A percentile compares a stretch with the other conserved stretches of the same genome.
Conservation (phyloP, 2,888 invertebrate species). For the Noctua comes region DNA sequence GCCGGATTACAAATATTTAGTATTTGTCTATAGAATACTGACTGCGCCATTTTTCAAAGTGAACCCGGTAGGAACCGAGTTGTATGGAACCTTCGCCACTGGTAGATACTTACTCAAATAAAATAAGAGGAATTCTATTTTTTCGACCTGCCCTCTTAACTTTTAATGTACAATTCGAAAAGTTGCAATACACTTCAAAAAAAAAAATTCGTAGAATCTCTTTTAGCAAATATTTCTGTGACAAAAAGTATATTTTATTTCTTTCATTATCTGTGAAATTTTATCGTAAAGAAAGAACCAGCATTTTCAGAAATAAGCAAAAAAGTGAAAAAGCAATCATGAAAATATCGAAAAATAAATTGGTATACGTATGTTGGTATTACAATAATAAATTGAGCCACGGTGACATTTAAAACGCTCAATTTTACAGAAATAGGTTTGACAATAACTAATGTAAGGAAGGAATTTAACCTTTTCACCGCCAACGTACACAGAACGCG, state of each 20-base stretch:
- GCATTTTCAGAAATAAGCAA: background rate
- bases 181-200: background rate
- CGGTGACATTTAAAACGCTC: slow-evolving; percentile 44
- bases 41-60: too few relatives aligned
- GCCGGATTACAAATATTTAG: too few relatives aligned
- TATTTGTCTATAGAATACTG: too few relatives aligned
- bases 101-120: too few relatives aligned
- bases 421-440: slow-evolving; percentile 5
- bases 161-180: background rate
- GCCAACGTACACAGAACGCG: too few relatives aligned
- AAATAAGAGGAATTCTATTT: too few relatives aligned
- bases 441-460: slow-evolving; percentile 11
- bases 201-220: background rate
- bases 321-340: slow-evolving; percentile 31
- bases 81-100: too few relatives aligned
- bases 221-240: background rate
- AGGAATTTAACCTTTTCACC: too few relatives aligned
- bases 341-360: slow-evolving; percentile 42
- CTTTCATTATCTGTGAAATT: background rate
- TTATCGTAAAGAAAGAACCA: background rate
- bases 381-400: slow-evolving; percentile 31
- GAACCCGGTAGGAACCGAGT: too few relatives aligned
- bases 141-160: too few relatives aligned
- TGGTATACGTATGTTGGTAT: slow-evolving; percentile 16
- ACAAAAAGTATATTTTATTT: background rate